A percentile compares a stretch with the other conserved stretches of the same genome.
Conservation (phyloP, 2,797 vertebrate species). For the Xerus rutilus region DNA sequence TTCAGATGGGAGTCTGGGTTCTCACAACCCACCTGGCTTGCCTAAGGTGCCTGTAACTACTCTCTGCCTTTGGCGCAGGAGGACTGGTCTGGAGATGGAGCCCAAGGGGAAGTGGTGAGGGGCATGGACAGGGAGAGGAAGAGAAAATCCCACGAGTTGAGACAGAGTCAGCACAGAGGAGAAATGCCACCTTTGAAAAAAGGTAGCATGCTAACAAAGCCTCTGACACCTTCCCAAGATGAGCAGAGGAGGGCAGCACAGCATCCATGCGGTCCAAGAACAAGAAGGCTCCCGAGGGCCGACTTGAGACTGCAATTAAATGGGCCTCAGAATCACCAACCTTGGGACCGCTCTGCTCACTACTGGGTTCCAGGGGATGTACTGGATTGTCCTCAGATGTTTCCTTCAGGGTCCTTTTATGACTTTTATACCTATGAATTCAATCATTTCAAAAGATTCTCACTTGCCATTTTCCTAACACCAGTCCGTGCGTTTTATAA, state of each 20-base stretch:
- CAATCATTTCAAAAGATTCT: background rate
- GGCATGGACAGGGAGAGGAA: background rate
- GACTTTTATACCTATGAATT: background rate
- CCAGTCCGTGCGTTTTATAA: background rate
- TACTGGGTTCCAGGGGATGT: background rate
- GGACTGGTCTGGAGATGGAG: background rate
- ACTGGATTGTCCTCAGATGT: background rate
- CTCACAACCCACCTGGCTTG: background rate
- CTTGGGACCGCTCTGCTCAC: background rate
- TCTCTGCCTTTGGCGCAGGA: background rate
- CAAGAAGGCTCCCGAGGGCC: background rate
- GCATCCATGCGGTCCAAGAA: background rate
- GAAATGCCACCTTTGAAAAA: background rate
- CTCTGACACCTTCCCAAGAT: background rate
- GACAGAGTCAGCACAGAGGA: background rate
- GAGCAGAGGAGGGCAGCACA: background rate
- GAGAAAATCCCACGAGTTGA: background rate
- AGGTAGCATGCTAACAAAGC: background rate
- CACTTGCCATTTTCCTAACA: slow-evolving; percentile 17
- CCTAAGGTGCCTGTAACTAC: background rate
- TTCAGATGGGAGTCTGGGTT: background rate
- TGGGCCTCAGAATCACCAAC: background rate
- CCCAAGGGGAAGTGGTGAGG: background rate
- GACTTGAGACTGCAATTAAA: background rate
- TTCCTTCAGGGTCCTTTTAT: background rate